Percentiles rank a stretch among this genome's conserved stretches.
Evolutionary conservation across 1,140 invertebrate species (phyloP).

Genomic region (Leptonema lineaticorne): DNA sequence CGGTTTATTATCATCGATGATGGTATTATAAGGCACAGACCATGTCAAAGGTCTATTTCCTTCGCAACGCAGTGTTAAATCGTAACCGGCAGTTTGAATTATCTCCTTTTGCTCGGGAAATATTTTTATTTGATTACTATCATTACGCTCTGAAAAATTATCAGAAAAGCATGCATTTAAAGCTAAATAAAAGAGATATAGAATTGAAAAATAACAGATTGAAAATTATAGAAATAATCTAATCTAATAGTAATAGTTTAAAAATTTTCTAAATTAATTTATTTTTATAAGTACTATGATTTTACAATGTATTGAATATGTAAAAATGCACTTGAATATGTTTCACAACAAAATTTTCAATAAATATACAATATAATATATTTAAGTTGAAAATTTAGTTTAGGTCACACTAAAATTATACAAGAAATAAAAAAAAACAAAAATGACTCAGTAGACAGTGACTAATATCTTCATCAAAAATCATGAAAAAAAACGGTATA

Average conservation of each 20-base stretch:
- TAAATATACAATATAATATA: no score
- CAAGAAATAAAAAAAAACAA: neutral
- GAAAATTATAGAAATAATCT: neutral
- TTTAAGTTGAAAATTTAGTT: no score
- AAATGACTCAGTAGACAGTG: neutral
- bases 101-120: slow-evolving; percentile 52
- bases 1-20: slow-evolving; percentile 43
- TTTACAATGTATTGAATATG: neutral
- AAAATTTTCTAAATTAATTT: neutral
- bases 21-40: slow-evolving; percentile 46
- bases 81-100: slow-evolving; percentile 50
- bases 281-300: neutral
- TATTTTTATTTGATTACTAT: slow-evolving; percentile 49
- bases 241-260: neutral
- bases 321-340: neutral
- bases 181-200: neutral
- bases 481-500: neutral
- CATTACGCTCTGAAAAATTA: slow-evolving; percentile 34
- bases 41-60: slow-evolving; percentile 52
- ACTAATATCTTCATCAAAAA: neutral
- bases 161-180: neutral
- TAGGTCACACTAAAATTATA: no score
- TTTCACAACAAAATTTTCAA: no score
- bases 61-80: slow-evolving; percentile 56
- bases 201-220: neutral